Base-by-base conservation (phyloP, 2,797 vertebrate species). In the Bradypodion ventrale region DNA sequence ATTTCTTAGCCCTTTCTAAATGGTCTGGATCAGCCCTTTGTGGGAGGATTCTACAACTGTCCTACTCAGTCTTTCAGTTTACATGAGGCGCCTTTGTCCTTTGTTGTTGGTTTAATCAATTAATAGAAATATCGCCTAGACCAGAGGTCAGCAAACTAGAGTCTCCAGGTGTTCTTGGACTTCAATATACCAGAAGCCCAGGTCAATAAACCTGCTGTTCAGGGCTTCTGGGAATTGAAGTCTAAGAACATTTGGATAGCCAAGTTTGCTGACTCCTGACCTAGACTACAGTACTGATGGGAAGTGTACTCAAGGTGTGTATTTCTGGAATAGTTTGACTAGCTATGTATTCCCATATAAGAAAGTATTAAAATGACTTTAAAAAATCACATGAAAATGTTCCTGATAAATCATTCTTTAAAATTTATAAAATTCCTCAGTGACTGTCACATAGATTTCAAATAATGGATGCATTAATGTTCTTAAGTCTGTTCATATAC, bases 341-440 rank as follows among this genome's bases (percentile, higher is more conserved):
- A 6, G 4, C 66, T 23, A 9, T 27, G 29, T 77, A 60, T 49
- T 32, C 32, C 42, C 23, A 6, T 66, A 21, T 42, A 15, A 32
- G 29, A 62, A 46, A 2, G 10, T 65, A 78, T 23, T 56, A n/a
- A 3, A 0, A 3, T 49, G 27, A 74, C 46, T 72, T 0, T 27
- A 1, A 73, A 35, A 52, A 37, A 80, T 59, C 23, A 46, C 32
- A 21, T 15, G 35, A 21, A 23, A 27, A 78, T 37, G 63, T 9
- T n/a, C 29, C 75, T 8, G 0, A 2, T 19, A 32, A 19, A 40
- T 56, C 27, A 62, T 0, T 1, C 1, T 0, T 73, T 78, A 12
- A 1, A 35, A 4, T 5, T 27, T 3, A 0, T 16, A 0, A 35
- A n/a, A 8, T 56, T 7, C 5, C 59, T 25, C 2, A 42, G 9